Evolutionary conservation across 2,113 vertebrate genomes (phyloP).

Genomic region (Pristiophorus japonicus): DNA sequence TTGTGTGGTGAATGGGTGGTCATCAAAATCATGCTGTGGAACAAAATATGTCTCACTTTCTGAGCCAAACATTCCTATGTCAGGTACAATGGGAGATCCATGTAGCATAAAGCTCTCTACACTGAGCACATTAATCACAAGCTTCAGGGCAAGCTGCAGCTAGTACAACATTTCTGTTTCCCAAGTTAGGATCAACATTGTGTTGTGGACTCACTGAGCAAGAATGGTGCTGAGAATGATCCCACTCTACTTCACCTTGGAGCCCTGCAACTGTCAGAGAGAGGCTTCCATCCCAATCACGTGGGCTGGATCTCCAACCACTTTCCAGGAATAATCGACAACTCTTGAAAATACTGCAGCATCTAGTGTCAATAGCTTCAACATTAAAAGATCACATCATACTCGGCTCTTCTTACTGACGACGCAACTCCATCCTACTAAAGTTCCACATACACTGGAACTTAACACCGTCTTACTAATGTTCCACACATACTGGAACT

Average conservation of each 20-base stretch:
- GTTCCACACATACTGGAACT: too few species aligned
- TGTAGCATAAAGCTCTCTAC: not conserved
- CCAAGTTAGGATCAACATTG: too few species aligned
- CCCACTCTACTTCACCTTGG: not conserved
- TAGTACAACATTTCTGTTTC: too few species aligned
- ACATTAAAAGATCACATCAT: not conserved
- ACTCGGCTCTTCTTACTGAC: too few species aligned
- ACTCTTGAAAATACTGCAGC: not conserved
- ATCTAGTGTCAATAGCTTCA: not conserved
- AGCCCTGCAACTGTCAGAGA: not conserved
- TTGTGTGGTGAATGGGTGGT: not conserved
- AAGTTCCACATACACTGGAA: not conserved
- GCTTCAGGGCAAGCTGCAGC: too few species aligned
- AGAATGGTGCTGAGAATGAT: not conserved
- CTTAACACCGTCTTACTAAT: not conserved
- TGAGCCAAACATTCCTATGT: not conserved
- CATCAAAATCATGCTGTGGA: not conserved
- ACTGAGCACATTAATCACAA: too few species aligned
- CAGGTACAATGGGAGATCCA: not conserved
- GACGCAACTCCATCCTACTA: not conserved
- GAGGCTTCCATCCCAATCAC: not conserved
- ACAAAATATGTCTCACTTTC: too few species aligned
- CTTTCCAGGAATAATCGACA: not conserved
- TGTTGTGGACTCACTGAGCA: not conserved
- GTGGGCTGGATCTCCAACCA: not conserved